Percentiles rank a stretch among this genome's conserved stretches.
phyloP scores from a whole-genome alignment of 2,113 vertebrate species.

The Dunckerocampus dactyliophorus region DNA sequence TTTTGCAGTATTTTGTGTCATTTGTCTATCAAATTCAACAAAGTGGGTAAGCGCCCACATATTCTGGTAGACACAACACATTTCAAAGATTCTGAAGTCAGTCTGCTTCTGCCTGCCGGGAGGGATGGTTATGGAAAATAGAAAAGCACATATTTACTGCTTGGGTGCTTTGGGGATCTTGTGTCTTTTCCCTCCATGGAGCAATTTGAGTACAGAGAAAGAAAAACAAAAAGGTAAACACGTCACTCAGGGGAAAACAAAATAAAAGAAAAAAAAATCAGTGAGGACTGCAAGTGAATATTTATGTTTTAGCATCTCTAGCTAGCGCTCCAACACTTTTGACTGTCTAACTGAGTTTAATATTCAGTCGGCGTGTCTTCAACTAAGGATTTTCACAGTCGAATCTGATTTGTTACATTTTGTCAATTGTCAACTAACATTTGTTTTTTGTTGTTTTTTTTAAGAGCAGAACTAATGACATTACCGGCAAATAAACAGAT shows the following conservation, averaged over 20 bases:
- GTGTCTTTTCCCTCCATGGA: constrained; percentile 46
- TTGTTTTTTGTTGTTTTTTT: too few relatives aligned
- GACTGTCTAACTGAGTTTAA: not conserved
- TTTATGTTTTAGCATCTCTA: constrained; percentile 18
- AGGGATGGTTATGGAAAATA: constrained; percentile 40
- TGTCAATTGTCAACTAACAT: too few relatives aligned
- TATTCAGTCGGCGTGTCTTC: too few relatives aligned
- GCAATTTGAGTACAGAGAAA: constrained; percentile 50
- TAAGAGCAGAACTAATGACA: too few relatives aligned
- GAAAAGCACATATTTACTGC: constrained; percentile 58
- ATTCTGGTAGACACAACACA: constrained; percentile 15
- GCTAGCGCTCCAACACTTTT: not conserved
- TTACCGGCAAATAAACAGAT: too few relatives aligned
- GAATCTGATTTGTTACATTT: too few relatives aligned
- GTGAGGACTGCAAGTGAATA: constrained; percentile 13
- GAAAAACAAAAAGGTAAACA: constrained; percentile 55
- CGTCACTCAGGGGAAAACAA: constrained; percentile 34
- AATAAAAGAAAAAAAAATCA: not conserved
- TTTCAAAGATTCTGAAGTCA: constrained; percentile 19
- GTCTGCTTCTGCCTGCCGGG: constrained; percentile 34
- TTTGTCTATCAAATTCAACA: constrained; percentile 19
- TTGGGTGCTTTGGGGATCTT: constrained; percentile 42
- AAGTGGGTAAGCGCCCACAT: constrained; percentile 13
- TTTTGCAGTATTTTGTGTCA: constrained; percentile 9
- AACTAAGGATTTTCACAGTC: too few relatives aligned